A percentile compares a stretch with the other conserved stretches of the same genome.
Evolutionary conservation across 2,113 vertebrate genomes (phyloP).

Genomic region (Larimichthys polyactis): DNA sequence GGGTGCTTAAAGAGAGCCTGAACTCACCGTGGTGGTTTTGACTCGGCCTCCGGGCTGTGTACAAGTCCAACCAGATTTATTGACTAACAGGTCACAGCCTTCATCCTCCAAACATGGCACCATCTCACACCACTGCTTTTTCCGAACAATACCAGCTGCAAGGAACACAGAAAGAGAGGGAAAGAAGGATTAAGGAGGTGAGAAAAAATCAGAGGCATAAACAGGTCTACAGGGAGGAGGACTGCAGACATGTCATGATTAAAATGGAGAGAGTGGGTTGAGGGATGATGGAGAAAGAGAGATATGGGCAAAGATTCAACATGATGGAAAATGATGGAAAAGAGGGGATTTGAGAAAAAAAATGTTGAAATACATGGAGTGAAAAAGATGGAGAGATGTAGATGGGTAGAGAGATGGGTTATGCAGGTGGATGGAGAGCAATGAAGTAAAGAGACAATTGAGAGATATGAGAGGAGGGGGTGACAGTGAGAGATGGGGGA

Average conservation of each 20-base stretch:
- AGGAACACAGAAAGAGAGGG: constrained; percentile 46
- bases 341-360: neutral
- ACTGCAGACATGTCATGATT: constrained; percentile 47
- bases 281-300: constrained; percentile 39
- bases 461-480: constrained; percentile 48
- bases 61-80: constrained; percentile 99
- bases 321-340: constrained; percentile 57
- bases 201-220: neutral
- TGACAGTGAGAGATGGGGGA: constrained; percentile 57
- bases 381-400: constrained; percentile 28
- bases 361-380: constrained; percentile 50
- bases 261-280: constrained; percentile 39
- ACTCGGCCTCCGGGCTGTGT: constrained; percentile 97
- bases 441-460: constrained; percentile 70
- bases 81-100: constrained; percentile 97
- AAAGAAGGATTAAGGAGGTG: constrained; percentile 6
- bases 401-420: constrained; percentile 37
- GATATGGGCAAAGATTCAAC: constrained; percentile 49
- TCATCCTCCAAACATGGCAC: constrained; percentile 98
- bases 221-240: constrained; percentile 26
- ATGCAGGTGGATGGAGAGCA: constrained; percentile 60
- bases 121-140: constrained; percentile 99
- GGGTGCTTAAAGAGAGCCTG: constrained; percentile 9
- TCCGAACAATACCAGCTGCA: constrained; percentile 93
- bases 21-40: constrained; percentile 98